Conservation (phyloP, 1,140 invertebrate species). For the Drosophila bifasciata region DNA sequence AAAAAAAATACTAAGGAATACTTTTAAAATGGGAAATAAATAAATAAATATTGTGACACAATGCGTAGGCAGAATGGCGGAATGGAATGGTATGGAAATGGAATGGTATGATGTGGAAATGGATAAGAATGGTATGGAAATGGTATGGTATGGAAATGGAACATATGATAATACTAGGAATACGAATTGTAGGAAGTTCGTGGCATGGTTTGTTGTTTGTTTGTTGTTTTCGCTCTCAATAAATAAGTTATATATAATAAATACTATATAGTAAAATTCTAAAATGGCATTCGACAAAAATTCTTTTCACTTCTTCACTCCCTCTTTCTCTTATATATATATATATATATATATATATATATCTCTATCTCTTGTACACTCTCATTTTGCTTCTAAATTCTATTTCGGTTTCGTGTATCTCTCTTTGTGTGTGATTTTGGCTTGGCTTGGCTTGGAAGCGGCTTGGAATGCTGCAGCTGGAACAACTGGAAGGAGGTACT, state of each 20-base stretch:
- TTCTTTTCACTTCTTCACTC: constrained; percentile 38
- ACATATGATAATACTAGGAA: constrained; percentile 39
- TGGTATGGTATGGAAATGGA: constrained; percentile 33
- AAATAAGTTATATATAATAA: constrained; percentile 42
- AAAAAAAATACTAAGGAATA: constrained; percentile 7
- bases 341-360: too few relatives aligned
- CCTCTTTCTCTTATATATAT: constrained; percentile 4
- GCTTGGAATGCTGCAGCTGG: too few relatives aligned
- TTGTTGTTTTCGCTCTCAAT: too few relatives aligned
- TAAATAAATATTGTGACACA: constrained; percentile 30
- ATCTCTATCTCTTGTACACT: too few relatives aligned
- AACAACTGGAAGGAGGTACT: too few relatives aligned
- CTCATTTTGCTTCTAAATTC: too few relatives aligned
- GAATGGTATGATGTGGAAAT: constrained; percentile 28
- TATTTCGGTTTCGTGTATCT: too few relatives aligned
- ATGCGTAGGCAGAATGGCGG: background rate
- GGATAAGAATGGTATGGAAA: background rate
- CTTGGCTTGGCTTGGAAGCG: too few relatives aligned
- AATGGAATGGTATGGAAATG: constrained; percentile 27
- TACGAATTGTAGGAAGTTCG: background rate
- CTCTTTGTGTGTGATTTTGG: too few relatives aligned
- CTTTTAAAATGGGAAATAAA: constrained; percentile 39
- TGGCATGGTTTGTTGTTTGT: too few relatives aligned
- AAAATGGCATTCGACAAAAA: constrained; percentile 76
- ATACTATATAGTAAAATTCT: constrained; percentile 60